Evolutionary conservation across 2,113 vertebrate genomes (phyloP).

Genomic region (Trichomycterus rosablanca): DNA sequence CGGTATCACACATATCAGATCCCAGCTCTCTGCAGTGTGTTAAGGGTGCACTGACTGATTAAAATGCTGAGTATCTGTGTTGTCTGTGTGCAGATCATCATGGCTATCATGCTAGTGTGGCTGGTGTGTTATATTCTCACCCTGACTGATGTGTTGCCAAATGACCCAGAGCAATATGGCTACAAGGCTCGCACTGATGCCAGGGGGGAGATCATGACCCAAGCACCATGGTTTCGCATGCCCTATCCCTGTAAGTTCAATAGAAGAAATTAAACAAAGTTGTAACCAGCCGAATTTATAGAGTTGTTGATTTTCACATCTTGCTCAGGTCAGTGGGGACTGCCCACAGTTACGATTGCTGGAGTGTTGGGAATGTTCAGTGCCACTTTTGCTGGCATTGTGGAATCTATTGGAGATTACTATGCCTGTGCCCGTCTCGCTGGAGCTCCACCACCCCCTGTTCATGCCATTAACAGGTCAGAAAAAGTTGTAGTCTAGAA

Average conservation of each 20-base stretch:
- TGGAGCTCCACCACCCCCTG: slow-evolving; percentile 82
- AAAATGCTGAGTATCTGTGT: slow-evolving; percentile 10
- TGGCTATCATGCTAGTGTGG: slow-evolving; percentile 90
- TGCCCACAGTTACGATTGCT: slow-evolving; percentile 84
- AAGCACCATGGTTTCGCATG: slow-evolving; percentile 87
- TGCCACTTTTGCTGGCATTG: slow-evolving; percentile 84
- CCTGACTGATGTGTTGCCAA: slow-evolving; percentile 72
- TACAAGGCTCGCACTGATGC: slow-evolving; percentile 88
- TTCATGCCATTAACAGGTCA: slow-evolving; percentile 95
- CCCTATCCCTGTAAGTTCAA: slow-evolving; percentile 88
- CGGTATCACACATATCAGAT: too few species aligned
- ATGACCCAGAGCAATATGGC: slow-evolving; percentile 70
- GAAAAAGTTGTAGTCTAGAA: too few species aligned
- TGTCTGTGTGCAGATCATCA: slow-evolving; percentile 76
- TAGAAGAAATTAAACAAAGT: too few species aligned
- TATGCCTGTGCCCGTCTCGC: slow-evolving; percentile 91
- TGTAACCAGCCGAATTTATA: too few species aligned
- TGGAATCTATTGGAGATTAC: slow-evolving; percentile 96
- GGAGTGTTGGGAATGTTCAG: slow-evolving; percentile 96
- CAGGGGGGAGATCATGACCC: slow-evolving; percentile 84
- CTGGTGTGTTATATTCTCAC: slow-evolving; percentile 91
- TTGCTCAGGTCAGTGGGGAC: slow-evolving; percentile 87
- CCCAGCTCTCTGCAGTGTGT: neutral
- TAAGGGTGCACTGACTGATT: neutral
- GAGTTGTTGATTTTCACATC: neutral